Evolutionary conservation across 1,140 invertebrate species (phyloP), one percentile per base, ranked within the genome.

Genomic region (Drosophila teissieri): DNA sequence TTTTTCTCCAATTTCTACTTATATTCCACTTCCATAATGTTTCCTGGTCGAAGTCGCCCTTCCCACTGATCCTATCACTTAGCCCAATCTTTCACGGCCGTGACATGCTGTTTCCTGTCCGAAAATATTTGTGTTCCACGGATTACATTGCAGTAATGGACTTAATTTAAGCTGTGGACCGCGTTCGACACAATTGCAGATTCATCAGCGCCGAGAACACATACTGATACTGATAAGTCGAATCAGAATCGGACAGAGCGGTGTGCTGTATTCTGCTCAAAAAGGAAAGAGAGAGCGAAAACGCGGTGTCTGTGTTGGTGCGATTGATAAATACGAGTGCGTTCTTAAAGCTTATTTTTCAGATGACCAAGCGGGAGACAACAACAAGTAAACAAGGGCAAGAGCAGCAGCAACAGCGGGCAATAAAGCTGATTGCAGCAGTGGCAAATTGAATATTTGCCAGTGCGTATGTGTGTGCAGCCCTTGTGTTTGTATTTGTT

Each of bases 361-460:
- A 80, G 61, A 80, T 83, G 80, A 68, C 80, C 80, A 76, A 76
- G 58, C 55, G 67, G 46, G 72, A 74, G 75, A 62, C 55, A 70
- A 51, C 70, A 61, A 79, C 46, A 70, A 84, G 65, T 57, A 72
- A 83, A 80, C 60, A 63, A 74, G 24, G 64, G 40, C 27, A 45
- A 58, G 17, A 73, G 40, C 27, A 45, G 53, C 46, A 73, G 39
- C 27, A 45, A 53, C 39, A 63, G 69, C 63, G 69, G 52, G 81
- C 52, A 86, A 86, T 85, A 86, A 78, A 86, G 69, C 86, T 86
- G 69, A 86, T 86, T 81, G 82, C 69, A 75, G 61, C 81, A 73
- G 77, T 78, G 67, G 77, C 64, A 86, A 86, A 86, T 86, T 86
- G 54, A 78, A 86, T 78, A 54, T 72, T 78, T 81, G 61, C 57